Conservation (phyloP, 92 coral and sea anemone genomes). For the Nematostella vectensis region DNA sequence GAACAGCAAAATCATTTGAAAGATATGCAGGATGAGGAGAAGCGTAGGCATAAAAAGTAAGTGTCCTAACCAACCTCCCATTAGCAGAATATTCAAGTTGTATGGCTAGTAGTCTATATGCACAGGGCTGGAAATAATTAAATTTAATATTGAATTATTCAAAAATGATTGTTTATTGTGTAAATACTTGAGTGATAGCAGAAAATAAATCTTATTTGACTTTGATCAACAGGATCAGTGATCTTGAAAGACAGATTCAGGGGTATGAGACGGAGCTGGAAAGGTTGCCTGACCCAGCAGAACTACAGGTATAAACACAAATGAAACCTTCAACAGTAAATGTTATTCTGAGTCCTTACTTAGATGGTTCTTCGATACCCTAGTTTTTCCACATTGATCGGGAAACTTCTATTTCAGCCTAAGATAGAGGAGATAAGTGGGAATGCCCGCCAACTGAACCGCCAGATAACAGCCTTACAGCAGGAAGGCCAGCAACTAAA, state of each 20-base stretch:
- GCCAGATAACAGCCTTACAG: constrained; percentile 66
- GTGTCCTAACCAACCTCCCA: not conserved
- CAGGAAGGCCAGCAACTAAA: constrained; percentile 53
- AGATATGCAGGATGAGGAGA: constrained; percentile 71
- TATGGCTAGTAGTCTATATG: no score
- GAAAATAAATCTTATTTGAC: no score
- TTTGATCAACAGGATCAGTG: constrained; percentile 60
- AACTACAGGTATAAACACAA: constrained; percentile 56
- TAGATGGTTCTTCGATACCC: no score
- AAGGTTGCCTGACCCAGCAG: constrained; percentile 70
- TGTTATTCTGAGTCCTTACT: no score
- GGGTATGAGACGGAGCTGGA: constrained; percentile 73
- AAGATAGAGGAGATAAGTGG: constrained; percentile 60
- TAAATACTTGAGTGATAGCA: no score
- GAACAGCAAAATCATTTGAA: constrained; percentile 69
- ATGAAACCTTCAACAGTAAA: no score
- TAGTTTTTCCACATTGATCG: not conserved
- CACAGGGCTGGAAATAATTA: no score
- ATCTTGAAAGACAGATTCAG: constrained; percentile 68
- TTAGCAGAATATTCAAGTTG: no score
- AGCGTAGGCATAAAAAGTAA: constrained; percentile 81
- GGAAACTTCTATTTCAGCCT: constrained; percentile 41
- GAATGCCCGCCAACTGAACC: constrained; percentile 66
- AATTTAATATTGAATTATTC: no score
- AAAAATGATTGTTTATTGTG: no score